Evolutionary conservation across 2,113 vertebrate genomes (phyloP), one percentile per base, ranked within the genome.

Genomic region (Pedetes capensis): DNA sequence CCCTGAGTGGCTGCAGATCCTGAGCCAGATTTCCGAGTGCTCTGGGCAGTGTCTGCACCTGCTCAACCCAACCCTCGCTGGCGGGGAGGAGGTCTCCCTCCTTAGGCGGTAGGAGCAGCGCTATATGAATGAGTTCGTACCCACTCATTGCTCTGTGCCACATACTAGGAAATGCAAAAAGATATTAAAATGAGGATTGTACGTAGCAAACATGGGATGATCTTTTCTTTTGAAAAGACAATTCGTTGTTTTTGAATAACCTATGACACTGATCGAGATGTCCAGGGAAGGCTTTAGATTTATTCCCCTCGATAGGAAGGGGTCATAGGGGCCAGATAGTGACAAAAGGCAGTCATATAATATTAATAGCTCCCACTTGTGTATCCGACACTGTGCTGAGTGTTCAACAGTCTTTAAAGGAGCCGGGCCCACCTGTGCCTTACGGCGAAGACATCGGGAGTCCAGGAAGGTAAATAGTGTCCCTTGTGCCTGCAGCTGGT

Each of bases 31-130:
- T 42, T 29, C 63, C 22, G 0, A n/a, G 5, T 6, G 5, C 49
- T 72, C 63, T 0, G 1, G 1, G 29, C 32, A 2, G 5, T 16
- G 0, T 72, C 5, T 49, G 8, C 4, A 29, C 34, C 59, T 53
- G 27, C 61, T 18, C 2, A 3, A 8, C n/a, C 69, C 7, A 0
- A 3, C 22, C 27, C 32, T 0, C 2, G 22, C 78, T 63, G 11
- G 27, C 0, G 1, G 22, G 29, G 39, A 78, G 12, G 9, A 14
- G 42, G 18, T 3, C 44, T 82, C 37, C 63, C 8, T 37, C 68
- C n/a, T 53, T 13, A n/a, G 55, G 34, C 4, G 0, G 9, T 0
- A 0, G n/a, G 2, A 61, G 23, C 8, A 3, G 8, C 49, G 39
- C 51, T 8, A 1, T 32, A 22, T 55, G 88, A 87, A 49, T 14